A percentile compares a stretch with the other conserved stretches of the same genome.
Conservation (phyloP, 2,888 invertebrate genomes). For the Sinopyrophorus schimmeli region DNA sequence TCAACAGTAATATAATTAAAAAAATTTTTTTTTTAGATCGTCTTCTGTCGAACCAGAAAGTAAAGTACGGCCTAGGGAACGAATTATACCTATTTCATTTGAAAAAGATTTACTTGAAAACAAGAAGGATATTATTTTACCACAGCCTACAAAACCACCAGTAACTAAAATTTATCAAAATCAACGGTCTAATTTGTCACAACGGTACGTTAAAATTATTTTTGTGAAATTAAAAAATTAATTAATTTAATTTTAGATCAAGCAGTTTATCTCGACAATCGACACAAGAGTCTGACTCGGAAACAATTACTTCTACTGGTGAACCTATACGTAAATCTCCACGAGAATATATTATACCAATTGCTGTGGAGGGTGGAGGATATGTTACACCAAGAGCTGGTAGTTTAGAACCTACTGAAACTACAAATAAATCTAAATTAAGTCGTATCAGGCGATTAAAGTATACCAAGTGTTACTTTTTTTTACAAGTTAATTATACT, state of each 20-base stretch:
- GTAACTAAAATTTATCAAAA: conserved; percentile 57
- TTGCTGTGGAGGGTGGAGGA: conserved; percentile 88
- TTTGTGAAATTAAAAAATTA: no score
- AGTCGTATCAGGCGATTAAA: conserved; percentile 63
- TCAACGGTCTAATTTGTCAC: conserved; percentile 55
- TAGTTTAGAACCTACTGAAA: conserved; percentile 75
- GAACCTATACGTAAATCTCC: conserved; percentile 87
- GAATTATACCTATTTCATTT: conserved; percentile 68
- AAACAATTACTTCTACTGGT: conserved; percentile 60
- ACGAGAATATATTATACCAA: conserved; percentile 91
- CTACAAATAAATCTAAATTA: conserved; percentile 56
- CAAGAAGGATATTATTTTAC: conserved; percentile 45
- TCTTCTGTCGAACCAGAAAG: conserved; percentile 61
- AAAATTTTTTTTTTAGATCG: no score
- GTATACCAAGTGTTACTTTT: conserved; percentile 58
- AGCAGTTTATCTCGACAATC: conserved; percentile 64
- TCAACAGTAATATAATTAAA: no score
- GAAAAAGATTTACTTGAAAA: conserved; percentile 50
- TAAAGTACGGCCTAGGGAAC: conserved; percentile 58
- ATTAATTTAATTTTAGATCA: no score
- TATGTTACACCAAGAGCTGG: conserved; percentile 77
- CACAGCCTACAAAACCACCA: conserved; percentile 55
- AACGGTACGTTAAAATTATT: conserved; percentile 44
- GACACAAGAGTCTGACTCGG: conserved; percentile 73
- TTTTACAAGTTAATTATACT: no score